Evolutionary conservation across 2,888 invertebrate species (phyloP), one percentile per base, ranked within the genome.

Genomic region (Epinotia demarniana): DNA sequence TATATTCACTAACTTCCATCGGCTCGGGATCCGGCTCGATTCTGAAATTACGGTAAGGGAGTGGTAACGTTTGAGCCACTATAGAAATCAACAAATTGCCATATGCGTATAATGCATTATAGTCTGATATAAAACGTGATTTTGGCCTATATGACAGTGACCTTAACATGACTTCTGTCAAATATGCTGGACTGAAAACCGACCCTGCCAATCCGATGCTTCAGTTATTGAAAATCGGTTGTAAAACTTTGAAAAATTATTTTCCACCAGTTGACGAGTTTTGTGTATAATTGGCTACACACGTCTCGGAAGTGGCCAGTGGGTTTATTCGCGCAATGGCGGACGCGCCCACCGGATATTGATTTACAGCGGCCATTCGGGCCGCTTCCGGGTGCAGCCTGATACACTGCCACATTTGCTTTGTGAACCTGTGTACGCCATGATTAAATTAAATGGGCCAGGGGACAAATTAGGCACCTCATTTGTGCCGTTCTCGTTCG

Each of bases 331-430:
- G 77, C 81, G 68, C 57, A 81, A 84, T 84, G 86, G 83, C 82
- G 82, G 83, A 83, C 88, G 85, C 85, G 82, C 85, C 84, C 86
- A 88, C 90, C 91, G 93, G 93, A 92, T 93, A 93, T 93, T 92
- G 92, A 92, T 92, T 93, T 90, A 92, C 87, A 85, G 86, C 83
- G 85, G 84, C 87, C 89, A 89, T 86, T 88, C 84, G 83, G 86
- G 86, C 81, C 80, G 81, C 85, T 88, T 89, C 91, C 91, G 87
- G 82, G 81, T 82, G 84, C 85, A 83, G 85, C 82, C 82, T 82
- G 83, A 84, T 81, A 81, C 81, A 83, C 81, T 81, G 73, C 78
- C 84, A 87, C 85, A 87, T 87, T 86, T 88, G 85, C 89, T 89
- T 87, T 89, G 89, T 87, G 83, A 83, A 81, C 72, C 81, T 81